These are phyloP conservation scores for Ceraclea dissimilis DNA, from an alignment of 2,888 invertebrate species.

Conservation along the genomic window DNA sequence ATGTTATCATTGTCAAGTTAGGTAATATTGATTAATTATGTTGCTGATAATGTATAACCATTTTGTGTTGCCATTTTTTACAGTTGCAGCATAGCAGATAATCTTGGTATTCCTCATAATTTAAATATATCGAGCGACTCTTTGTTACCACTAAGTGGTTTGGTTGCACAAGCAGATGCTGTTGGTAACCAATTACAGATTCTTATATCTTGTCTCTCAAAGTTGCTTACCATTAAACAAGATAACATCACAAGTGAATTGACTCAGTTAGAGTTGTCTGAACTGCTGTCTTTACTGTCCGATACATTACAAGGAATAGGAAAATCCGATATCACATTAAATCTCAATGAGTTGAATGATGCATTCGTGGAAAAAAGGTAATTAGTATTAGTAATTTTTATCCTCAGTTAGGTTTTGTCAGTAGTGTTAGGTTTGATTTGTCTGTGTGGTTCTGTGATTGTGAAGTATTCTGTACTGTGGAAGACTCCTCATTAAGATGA, in stretches of 20 bases:
- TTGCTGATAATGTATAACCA: not conserved
- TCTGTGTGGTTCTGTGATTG: not conserved
- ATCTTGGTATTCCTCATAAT: slow-evolving; percentile 5
- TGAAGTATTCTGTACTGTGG: too few species aligned
- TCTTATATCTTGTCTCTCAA: slow-evolving; percentile 7
- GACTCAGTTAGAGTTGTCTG: too few species aligned
- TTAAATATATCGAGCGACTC: not conserved
- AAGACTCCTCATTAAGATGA: too few species aligned
- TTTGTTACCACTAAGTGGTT: not conserved
- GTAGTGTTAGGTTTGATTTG: too few species aligned
- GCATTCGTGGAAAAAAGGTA: not conserved
- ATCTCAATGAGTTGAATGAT: not conserved
- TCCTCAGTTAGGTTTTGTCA: too few species aligned
- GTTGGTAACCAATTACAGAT: slow-evolving; percentile 14
- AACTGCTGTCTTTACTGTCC: not conserved
- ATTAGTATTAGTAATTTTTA: not conserved
- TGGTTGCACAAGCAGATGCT: slow-evolving; percentile 6
- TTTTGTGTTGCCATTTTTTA: not conserved
- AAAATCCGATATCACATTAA: not conserved
- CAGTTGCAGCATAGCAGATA: slow-evolving; percentile 7
- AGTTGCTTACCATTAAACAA: not conserved
- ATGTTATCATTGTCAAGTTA: not conserved
- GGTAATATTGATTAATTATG: not conserved
- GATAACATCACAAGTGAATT: too few species aligned
- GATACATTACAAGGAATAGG: not conserved